Conservation (phyloP, 2,888 invertebrate genomes). For the Bombyx huttoni region DNA sequence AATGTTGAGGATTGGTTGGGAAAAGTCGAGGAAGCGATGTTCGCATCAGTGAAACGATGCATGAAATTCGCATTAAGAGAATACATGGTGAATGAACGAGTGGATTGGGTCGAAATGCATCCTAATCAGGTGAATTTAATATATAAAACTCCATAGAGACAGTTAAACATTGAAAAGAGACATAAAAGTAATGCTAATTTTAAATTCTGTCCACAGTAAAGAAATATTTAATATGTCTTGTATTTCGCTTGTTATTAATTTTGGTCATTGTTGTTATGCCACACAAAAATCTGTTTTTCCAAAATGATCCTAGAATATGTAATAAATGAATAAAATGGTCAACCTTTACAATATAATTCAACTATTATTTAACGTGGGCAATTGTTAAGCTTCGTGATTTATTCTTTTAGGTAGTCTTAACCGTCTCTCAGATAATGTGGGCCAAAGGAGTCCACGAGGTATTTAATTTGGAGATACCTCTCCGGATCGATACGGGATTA, state of each 20-base stretch:
- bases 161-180: too few relatives aligned
- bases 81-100: slow-evolving; percentile 74
- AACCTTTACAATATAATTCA: background rate
- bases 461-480: slow-evolving; percentile 65
- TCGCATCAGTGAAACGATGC: slow-evolving; percentile 79
- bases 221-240: too few relatives aligned
- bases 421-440: slow-evolving; percentile 94
- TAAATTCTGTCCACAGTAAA: too few relatives aligned
- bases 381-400: background rate
- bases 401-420: slow-evolving; percentile 77
- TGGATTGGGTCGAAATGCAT: slow-evolving; percentile 81
- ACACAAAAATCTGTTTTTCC: too few relatives aligned
- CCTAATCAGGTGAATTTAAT: slow-evolving; percentile 76
- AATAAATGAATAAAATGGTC: too few relatives aligned
- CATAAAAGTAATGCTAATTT: too few relatives aligned
- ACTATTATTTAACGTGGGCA: background rate
- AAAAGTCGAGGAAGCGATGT: slow-evolving; percentile 93
- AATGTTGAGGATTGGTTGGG: slow-evolving; percentile 94
- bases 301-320: too few relatives aligned
- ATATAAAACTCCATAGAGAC: background rate
- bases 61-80: slow-evolving; percentile 84
- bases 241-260: too few relatives aligned
- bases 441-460: slow-evolving; percentile 83
- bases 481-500: slow-evolving; percentile 73
- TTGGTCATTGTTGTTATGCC: too few relatives aligned